Evolutionary conservation across 2,888 invertebrate species (phyloP).

Genomic region (Conomelus anceps): DNA sequence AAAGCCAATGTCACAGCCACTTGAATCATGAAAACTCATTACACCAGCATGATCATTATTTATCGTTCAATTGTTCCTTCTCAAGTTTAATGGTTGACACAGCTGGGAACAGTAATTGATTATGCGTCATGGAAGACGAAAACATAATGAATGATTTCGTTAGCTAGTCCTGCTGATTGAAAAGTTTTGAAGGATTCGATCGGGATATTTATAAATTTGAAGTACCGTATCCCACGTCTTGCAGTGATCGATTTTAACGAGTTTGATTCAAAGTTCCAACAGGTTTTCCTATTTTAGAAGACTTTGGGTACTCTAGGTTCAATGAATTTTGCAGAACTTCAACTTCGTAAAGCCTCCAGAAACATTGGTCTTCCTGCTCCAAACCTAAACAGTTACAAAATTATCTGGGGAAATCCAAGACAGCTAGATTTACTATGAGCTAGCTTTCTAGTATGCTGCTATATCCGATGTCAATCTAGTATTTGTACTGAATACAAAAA

Average conservation of each 20-base stretch:
- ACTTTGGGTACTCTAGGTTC: too few species aligned
- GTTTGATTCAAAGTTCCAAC: too few species aligned
- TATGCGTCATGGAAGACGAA: background rate
- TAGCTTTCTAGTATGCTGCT: too few species aligned
- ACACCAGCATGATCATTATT: background rate
- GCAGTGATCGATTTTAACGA: background rate
- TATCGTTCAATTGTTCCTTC: background rate
- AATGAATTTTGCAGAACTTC: too few species aligned
- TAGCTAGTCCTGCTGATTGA: background rate
- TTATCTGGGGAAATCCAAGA: too few species aligned
- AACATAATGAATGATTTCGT: background rate
- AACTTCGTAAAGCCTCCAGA: too few species aligned
- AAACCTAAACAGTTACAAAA: too few species aligned
- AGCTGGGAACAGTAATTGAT: background rate
- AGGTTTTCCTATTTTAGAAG: background rate
- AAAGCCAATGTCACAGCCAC: background rate
- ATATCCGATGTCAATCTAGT: too few species aligned
- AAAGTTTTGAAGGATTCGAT: background rate
- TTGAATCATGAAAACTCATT: background rate
- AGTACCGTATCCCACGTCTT: background rate
- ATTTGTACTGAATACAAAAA: too few species aligned
- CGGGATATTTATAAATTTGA: too few species aligned
- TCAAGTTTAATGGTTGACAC: background rate
- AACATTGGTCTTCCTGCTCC: too few species aligned
- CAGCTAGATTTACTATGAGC: too few species aligned